Base-by-base conservation (phyloP, 2,888 invertebrate species). In the Chouioia cunea region DNA sequence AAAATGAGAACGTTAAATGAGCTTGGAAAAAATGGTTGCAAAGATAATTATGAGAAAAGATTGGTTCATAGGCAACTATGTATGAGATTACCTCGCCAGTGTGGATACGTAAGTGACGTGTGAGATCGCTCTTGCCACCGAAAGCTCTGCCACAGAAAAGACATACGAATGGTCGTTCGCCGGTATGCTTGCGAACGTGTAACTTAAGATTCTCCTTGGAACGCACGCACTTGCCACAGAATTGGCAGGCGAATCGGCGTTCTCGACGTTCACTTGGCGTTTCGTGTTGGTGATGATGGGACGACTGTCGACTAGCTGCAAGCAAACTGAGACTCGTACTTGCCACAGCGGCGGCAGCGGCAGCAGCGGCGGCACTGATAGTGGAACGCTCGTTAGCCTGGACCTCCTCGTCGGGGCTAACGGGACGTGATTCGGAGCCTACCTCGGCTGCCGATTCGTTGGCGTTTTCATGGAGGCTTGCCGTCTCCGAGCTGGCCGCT, bases 101-200 rank as follows among this genome's bases (percentile, higher is more conserved):
- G 85, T 95, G 95, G 76, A 95, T 95, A 76, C 95, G 90, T 75
- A 95, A 88, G 84, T 95, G 95, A 36, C 95, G 91, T 18, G 95
- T 95, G 78, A 95, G 87, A 82, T 95, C 95, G 82, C 94, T 94
- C 86, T 95, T 95, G 27, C 95, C 95, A 4, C 95, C 95, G 81
- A 95, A 95, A 22, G 95, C 95, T 27, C 95, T 88, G 0, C 95
- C 95, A 84, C 96, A 96, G 85, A 95, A 96, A 74, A 95, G 88
- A 79, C 95, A 96, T 67, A 95, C 95, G 83, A 95, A 96, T n/a
- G 95, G 95, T 43, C 95, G 89, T 84, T 95, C 95, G 12, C 95
- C 95, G n/a, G 90, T 90, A 82, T 95, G 95, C 81, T 95, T 95
- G 69, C 95, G 89, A 20, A 95, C 94, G 86, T 95, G 95, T 76